Base-by-base conservation (phyloP, 1,140 invertebrate species). In the Leptinotarsa defecta region DNA sequence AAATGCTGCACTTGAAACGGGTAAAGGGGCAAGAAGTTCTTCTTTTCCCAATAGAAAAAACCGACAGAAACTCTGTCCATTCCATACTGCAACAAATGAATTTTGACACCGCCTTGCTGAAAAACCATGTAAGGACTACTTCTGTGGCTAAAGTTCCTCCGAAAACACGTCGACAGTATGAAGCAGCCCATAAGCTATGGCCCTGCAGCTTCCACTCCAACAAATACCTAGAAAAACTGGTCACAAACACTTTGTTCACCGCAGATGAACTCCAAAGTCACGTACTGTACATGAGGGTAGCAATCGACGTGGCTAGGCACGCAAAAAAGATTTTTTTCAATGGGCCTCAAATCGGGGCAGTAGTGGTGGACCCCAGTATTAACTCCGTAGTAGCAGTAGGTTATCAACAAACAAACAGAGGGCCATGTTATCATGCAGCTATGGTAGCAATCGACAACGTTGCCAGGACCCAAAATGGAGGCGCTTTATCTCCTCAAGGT, bases 381-480 rank as follows among this genome's bases (percentile, higher is more conserved):
- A 85, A 90, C 3, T 88, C 87, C 27, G 85, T 94, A 19, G 86
- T 94, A 1, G 91, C 94, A 3, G 83, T 92, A n/a, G 89, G 92
- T 4, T 89, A 88, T 75, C 90, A 92, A 79, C 84, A 87, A 73
- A 86, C 91, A 73, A 64, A 86, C 64, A 75, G 83, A 3, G 93
- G 96, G 87, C 93, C 95, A 0, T 87, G 95, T 63, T 91, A 94
- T 85, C 97, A 99, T 88, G 91, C 94, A 48, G 86, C 91, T 0
- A 97, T 98, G 93, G 84, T 95, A 1, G 93, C 92, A 5, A 89
- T 98, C 61, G 96, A 98, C 86, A 87, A 92, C 74, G 93, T 98
- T 1, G 94, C 96, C 0, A 88, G 87, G 77, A 90, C 90, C 20
- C 95, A 97, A 86, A 91, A 92, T 57, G 94, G 94, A 1, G 95